Conservation (phyloP, 1,140 invertebrate genomes). For the Arion vulgaris region DNA sequence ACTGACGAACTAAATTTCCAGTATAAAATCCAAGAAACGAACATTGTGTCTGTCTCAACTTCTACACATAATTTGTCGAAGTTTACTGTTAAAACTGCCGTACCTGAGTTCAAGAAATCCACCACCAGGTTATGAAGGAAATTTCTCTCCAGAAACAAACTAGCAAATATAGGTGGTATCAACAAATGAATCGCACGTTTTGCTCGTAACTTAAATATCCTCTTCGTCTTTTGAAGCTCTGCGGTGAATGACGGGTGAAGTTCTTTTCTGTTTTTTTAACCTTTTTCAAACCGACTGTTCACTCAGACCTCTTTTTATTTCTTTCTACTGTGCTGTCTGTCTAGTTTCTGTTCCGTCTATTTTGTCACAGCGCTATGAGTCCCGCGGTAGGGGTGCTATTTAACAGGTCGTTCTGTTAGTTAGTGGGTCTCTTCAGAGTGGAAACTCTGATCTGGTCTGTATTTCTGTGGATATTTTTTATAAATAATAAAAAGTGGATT, state of each 20-base stretch:
- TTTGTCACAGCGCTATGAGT: not conserved
- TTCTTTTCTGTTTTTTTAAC: not conserved
- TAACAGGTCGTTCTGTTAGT: not conserved
- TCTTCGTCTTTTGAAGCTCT: constrained; percentile 1
- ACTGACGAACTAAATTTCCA: not conserved
- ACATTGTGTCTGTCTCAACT: not conserved
- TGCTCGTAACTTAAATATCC: not conserved
- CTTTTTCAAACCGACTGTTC: constrained; percentile 3
- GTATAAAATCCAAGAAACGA: not conserved
- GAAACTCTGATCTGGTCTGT: not conserved
- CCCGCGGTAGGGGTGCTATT: constrained; percentile 4
- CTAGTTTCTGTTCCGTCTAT: not conserved
- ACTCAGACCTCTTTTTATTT: not conserved
- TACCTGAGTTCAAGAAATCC: not conserved
- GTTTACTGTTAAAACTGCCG: not conserved
- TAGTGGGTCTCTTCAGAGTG: not conserved
- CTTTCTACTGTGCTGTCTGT: not conserved
- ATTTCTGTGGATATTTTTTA: constrained; percentile 5
- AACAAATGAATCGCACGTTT: not conserved
- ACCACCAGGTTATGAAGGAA: not conserved
- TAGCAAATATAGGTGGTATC: not conserved
- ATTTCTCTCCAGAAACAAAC: not conserved
- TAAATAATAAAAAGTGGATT: not conserved
- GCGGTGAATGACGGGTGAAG: not conserved
- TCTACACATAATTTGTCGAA: not conserved